phyloP scores from a whole-genome alignment of 2,888 invertebrate species.

The Lysandra bellargus region DNA sequence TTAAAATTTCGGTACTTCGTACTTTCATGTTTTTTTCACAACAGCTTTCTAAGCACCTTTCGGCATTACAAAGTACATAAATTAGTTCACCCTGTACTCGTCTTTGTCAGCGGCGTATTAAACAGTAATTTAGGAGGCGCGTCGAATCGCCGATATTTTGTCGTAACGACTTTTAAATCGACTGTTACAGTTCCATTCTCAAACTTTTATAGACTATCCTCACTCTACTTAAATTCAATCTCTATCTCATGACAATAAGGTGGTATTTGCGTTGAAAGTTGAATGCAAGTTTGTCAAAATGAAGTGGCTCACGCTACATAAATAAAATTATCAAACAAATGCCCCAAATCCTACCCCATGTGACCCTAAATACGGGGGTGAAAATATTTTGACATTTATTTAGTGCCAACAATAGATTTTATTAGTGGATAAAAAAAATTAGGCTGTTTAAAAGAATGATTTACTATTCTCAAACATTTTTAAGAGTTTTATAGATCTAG shows the following conservation, averaged over 20 bases:
- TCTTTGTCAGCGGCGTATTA: constrained; percentile 52
- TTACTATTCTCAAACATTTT: constrained; percentile 12
- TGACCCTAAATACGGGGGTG: constrained; percentile 66
- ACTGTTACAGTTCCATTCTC: constrained; percentile 67
- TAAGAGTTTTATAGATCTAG: no score
- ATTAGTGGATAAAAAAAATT: constrained; percentile 6
- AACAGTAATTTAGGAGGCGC: constrained; percentile 63
- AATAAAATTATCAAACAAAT: constrained; percentile 70
- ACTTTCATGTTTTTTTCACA: neutral
- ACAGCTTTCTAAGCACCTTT: neutral
- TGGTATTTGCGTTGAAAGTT: constrained; percentile 35
- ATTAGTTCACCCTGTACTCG: constrained; percentile 36
- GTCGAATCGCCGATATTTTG: constrained; percentile 62
- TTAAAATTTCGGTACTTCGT: neutral
- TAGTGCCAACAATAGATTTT: constrained; percentile 22
- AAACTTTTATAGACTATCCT: constrained; percentile 56
- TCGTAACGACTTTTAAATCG: constrained; percentile 61
- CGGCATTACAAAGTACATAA: constrained; percentile 31
- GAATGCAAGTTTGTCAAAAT: constrained; percentile 49
- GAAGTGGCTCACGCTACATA: constrained; percentile 69
- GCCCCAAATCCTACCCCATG: constrained; percentile 64
- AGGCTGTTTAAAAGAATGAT: constrained; percentile 24
- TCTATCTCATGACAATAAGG: neutral
- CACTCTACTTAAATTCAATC: neutral
- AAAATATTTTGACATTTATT: constrained; percentile 73